Evolutionary conservation across 2,113 vertebrate species (phyloP).

Genomic region (Protobothrops flavoviridis): DNA sequence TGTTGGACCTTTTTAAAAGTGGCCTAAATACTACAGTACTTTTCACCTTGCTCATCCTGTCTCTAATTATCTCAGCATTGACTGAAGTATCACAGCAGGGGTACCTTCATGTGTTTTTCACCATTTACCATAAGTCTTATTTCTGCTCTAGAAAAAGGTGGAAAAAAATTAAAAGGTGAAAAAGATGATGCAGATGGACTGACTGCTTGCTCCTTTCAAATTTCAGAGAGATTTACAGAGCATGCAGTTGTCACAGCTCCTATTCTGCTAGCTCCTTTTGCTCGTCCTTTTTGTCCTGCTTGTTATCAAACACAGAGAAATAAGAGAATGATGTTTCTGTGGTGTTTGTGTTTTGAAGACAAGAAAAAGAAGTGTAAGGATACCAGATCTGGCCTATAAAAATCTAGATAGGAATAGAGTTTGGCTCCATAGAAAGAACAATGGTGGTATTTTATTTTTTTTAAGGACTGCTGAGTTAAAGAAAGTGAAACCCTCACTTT

Average conservation of each 20-base stretch:
- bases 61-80: conserved; percentile 48
- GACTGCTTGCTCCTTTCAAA: not conserved
- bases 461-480: not conserved
- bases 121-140: conserved; percentile 22
- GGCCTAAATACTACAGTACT: conserved; percentile 9
- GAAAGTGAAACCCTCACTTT: not conserved
- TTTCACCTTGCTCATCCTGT: conserved; percentile 27
- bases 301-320: not conserved
- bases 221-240: not conserved
- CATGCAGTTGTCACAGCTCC: not conserved
- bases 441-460: not conserved
- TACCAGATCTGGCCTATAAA: not conserved
- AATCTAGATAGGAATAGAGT: not conserved
- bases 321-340: not conserved
- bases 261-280: not conserved
- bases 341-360: not conserved
- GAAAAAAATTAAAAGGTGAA: not conserved
- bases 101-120: conserved; percentile 6
- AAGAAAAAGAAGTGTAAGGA: not conserved
- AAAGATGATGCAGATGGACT: not conserved
- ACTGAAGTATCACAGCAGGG: conserved; percentile 1
- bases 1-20: not conserved
- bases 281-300: not conserved
- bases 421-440: not conserved
- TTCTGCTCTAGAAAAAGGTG: not conserved